These are phyloP conservation scores for Neoniphon sammara DNA, from an alignment of 2,797 vertebrate genomes.

Conservation along the genomic window DNA sequence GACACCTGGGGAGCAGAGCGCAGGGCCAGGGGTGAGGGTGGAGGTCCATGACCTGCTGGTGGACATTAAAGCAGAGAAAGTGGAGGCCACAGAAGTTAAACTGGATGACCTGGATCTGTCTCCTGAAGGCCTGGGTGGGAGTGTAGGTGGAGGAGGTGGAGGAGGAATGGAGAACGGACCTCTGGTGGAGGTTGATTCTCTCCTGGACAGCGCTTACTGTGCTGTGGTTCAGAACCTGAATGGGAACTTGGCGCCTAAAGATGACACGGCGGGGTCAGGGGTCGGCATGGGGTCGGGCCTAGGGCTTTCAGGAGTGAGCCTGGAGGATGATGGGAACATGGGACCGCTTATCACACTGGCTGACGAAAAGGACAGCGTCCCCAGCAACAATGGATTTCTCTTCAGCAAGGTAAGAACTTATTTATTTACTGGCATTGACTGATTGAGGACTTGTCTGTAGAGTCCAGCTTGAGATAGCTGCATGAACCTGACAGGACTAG, in stretches of 20 bases:
- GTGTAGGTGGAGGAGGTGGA: constrained; percentile 68
- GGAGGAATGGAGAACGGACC: constrained; percentile 89
- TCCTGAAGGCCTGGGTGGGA: constrained; percentile 88
- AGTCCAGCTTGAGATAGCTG: no score
- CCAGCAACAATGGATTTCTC: constrained; percentile 92
- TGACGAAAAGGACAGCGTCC: constrained; percentile 96
- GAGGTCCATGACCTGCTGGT: constrained; percentile 98
- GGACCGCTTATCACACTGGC: constrained; percentile 96
- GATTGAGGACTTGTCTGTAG: constrained; percentile 6
- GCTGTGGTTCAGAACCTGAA: constrained; percentile 96
- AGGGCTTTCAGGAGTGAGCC: constrained; percentile 68
- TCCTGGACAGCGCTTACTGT: constrained; percentile 95
- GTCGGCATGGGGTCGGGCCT: constrained; percentile 79
- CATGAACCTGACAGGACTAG: no score
- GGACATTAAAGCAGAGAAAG: constrained; percentile 99
- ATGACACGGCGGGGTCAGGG: constrained; percentile 79
- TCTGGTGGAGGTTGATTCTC: constrained; percentile 95
- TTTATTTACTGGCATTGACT: constrained; percentile 12
- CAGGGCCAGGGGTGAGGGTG: constrained; percentile 90
- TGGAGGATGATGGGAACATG: constrained; percentile 91
- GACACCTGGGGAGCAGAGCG: constrained; percentile 79
- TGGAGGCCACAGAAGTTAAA: constrained; percentile 98
- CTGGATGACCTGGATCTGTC: constrained; percentile 98
- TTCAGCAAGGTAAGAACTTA: constrained; percentile 90
- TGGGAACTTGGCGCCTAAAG: constrained; percentile 87